Base-by-base conservation (phyloP, 2,888 invertebrate genomes). In the Sycophila texana region DNA sequence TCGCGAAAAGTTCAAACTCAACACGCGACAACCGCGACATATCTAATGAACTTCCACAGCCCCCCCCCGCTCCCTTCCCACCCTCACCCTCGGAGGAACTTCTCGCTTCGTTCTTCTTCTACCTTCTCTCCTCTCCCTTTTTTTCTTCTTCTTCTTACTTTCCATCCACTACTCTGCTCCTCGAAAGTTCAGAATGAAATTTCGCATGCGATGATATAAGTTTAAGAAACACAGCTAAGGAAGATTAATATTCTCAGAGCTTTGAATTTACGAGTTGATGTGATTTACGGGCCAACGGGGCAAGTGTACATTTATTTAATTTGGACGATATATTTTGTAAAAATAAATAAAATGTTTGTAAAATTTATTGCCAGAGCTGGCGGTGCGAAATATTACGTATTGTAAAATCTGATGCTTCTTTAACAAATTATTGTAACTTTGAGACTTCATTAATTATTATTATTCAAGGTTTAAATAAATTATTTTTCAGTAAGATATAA, bases 1-100 rank as follows among this genome's bases (percentile, higher is more conserved):
- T 74, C 72, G 74, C 65, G 67, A 74, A 82, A 82, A 82, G 74
- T 82, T 82, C 66, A 61, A 80, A 74, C 79, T 77, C 74, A 39
- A 63, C 75, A 73, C 74, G 77, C 80, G 79, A 74, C 82, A 77
- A 77, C 74, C 74, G 55, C 74, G 68, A 79, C 74, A 77, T 74
- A 73, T 82, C 74, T 77, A 82, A 82, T 80, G 82, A 80, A 79
- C 80, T 77, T 66, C 65, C 39, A 30, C 26, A 26, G 26, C 39
- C 39, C 0, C 65, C 53, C 58, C 16, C 13, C 78, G 22, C 13
- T 75, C 72, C 74, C 20, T 65, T 57, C 39, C 39, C 0, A 63
- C 53, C 58, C 16, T 10, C 78, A 70, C 63, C 10, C 39, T 39
- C 39, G 7, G 10, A 39, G 26, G 13, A 75, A 71, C 67, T 68